Evolutionary conservation across 2,113 vertebrate species (phyloP).

Genomic region (Petroica traversi): DNA sequence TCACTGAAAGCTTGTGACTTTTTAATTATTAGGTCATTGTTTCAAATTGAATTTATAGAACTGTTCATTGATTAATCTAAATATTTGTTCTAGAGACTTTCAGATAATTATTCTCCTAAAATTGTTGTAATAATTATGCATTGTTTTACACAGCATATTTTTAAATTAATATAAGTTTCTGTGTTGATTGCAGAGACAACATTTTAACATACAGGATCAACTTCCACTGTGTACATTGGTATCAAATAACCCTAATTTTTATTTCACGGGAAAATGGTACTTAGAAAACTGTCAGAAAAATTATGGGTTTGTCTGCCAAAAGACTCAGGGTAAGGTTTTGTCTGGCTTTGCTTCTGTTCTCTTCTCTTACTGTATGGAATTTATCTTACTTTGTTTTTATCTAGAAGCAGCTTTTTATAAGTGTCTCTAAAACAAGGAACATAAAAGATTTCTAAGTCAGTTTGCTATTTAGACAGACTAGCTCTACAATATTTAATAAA

Average conservation of each 20-base stretch:
- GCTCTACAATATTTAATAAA: background rate
- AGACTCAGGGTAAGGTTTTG: constrained; percentile 80
- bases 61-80: background rate
- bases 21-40: background rate
- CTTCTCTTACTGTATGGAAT: background rate
- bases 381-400: background rate
- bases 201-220: constrained; percentile 56
- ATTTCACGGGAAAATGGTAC: constrained; percentile 92
- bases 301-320: constrained; percentile 92
- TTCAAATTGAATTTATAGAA: background rate
- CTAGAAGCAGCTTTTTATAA: background rate
- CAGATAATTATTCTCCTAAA: background rate
- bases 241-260: constrained; percentile 88
- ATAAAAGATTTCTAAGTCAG: background rate
- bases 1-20: background rate
- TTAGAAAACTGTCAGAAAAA: constrained; percentile 84
- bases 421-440: background rate
- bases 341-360: background rate
- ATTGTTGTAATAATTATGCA: background rate
- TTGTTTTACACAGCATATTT: background rate
- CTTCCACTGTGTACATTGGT: constrained; percentile 81
- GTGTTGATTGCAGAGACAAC: constrained; percentile 62
- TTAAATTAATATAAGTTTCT: background rate
- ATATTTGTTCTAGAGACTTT: background rate
- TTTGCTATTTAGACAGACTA: background rate